A percentile compares a stretch with the other conserved stretches of the same genome.
Conservation (phyloP, 2,113 vertebrate genomes). For the Poecile atricapillus region DNA sequence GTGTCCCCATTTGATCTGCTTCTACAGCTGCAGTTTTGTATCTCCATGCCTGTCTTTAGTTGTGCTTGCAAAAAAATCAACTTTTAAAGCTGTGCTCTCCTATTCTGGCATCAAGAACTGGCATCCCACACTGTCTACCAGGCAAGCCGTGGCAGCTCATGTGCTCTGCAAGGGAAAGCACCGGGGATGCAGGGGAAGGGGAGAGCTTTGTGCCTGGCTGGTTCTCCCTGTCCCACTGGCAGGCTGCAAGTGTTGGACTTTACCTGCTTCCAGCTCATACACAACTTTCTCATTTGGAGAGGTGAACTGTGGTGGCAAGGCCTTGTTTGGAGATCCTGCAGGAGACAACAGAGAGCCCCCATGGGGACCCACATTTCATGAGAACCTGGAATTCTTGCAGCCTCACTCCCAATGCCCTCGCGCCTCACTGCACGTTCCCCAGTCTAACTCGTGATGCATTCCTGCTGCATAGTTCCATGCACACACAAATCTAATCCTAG, state of each 20-base stretch:
- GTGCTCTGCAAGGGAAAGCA: not conserved
- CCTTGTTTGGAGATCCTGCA: slow-evolving; percentile 65
- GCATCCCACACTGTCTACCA: not conserved
- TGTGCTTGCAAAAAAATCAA: not conserved
- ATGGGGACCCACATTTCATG: not conserved
- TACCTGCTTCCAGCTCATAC: slow-evolving; percentile 75
- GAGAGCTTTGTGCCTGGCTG: not conserved
- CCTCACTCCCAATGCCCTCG: accelerated
- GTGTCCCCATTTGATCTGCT: not conserved
- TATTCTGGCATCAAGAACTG: not conserved
- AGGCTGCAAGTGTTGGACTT: not conserved
- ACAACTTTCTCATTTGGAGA: slow-evolving; percentile 67
- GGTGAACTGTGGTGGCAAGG: slow-evolving; percentile 59
- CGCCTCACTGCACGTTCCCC: accelerated
- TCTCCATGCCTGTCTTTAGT: not conserved
- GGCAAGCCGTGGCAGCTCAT: not conserved
- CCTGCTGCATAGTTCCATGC: not conserved
- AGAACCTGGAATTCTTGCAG: not conserved
- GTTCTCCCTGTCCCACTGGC: not conserved
- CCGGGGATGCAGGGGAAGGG: accelerated
- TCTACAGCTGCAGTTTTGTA: not conserved
- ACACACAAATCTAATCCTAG: not conserved
- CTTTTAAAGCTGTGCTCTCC: not conserved
- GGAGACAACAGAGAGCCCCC: not conserved
- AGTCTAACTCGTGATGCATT: not conserved